Evolutionary conservation across 1,140 invertebrate species (phyloP), one percentile per base, ranked within the genome.

Genomic region (Hermetia illucens): DNA sequence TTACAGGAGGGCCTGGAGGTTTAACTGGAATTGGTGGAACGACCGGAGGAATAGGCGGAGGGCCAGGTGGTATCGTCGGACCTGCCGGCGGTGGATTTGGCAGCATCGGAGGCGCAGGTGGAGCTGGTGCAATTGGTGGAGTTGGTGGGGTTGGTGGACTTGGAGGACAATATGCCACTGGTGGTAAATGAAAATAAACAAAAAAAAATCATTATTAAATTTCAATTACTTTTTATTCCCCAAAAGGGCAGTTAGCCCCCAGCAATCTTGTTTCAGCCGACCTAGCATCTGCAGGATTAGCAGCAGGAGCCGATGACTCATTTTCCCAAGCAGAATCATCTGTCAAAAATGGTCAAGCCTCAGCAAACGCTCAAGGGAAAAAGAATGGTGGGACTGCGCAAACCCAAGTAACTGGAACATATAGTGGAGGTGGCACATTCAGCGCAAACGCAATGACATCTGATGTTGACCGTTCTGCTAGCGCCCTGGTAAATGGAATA

Each of bases 371-470:
- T 17, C 76, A 80, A 55, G 83, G 82, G 17, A 74, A 69, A 47
- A 77, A 72, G 45, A 71, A 71, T 18, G 71, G 73, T 42, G 82
- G 78, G 17, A 72, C 72, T 10, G 75, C 82, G 1, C 79, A 86
- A 52, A 79, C 81, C 3, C 79, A 84, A 63, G 80, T 87, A 2
- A 77, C 74, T 20, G 83, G 83, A 15, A 76, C 71, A 2, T 84
- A 86, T 51, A 73, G 70, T 15, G 77, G 79, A 5, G 66, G 70
- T 34, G 82, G 82, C 27, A 75, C 79, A 5, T 87, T 86, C 51
- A 79, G 77, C 41, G 83, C 82, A 10, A 80, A 81, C 58, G 82
- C 83, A 21, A 79, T 82, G 58, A 80, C 79, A 4, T 77, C 72
- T 25, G 83, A 85, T 39, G 70, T 65, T 17, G 74, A 75, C 42